A percentile compares a stretch with the other conserved stretches of the same genome.
Evolutionary conservation across 92 coral and sea anemone genomes (phyloP).

Genomic region (Palythoa caribaeorum): DNA sequence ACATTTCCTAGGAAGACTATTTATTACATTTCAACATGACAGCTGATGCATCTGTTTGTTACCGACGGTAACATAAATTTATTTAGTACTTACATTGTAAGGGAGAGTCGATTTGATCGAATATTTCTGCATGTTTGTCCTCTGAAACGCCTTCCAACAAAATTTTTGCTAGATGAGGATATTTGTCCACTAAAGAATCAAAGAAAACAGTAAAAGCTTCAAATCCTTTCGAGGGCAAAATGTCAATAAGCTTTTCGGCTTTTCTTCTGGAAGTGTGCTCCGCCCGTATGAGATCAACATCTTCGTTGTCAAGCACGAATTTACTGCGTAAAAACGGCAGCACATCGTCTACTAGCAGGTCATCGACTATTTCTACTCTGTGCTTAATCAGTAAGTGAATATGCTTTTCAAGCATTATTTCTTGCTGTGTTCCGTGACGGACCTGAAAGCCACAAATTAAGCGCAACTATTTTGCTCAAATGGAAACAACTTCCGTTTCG

Average conservation of each 20-base stretch:
- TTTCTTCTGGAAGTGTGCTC: constrained; percentile 69
- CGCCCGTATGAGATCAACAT: constrained; percentile 73
- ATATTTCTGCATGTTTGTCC: constrained; percentile 40
- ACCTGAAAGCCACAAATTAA: neutral
- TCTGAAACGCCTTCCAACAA: constrained; percentile 72
- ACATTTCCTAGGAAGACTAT: too few species aligned
- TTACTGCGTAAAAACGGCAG: constrained; percentile 81
- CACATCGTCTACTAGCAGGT: constrained; percentile 93
- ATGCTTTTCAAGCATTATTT: constrained; percentile 87
- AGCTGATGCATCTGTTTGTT: too few species aligned
- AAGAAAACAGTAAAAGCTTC: constrained; percentile 82
- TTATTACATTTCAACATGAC: too few species aligned
- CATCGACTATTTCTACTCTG: constrained; percentile 75
- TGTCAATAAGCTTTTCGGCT: constrained; percentile 89
- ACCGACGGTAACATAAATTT: too few species aligned
- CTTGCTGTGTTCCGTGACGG: neutral
- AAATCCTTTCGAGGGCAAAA: constrained; percentile 89
- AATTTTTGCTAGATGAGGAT: constrained; percentile 82
- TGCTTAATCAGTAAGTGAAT: constrained; percentile 82
- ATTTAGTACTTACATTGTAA: constrained; percentile 68
- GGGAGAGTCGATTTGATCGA: constrained; percentile 78
- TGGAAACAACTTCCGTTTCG: constrained; percentile 32
- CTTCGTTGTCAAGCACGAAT: constrained; percentile 80
- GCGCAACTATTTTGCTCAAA: too few species aligned
- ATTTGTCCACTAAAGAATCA: constrained; percentile 78